A percentile compares a stretch with the other conserved stretches of the same genome.
Conservation (phyloP, 1,140 invertebrate genomes). For the Pogonus chalceus region DNA sequence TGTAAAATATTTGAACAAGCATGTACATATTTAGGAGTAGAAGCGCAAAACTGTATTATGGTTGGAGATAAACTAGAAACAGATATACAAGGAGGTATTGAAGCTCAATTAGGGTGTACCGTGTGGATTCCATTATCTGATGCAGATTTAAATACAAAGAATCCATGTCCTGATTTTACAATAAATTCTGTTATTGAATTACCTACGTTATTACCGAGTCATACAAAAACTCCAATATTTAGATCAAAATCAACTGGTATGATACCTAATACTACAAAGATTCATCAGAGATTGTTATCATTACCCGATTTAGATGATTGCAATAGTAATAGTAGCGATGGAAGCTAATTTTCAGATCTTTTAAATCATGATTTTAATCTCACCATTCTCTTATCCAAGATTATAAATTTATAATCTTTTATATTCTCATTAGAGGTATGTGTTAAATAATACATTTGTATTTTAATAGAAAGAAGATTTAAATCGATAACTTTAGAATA, state of each 20-base stretch:
- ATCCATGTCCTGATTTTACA: conserved; percentile 25
- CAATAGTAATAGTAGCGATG: conserved; percentile 31
- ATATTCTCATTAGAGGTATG: too few relatives aligned
- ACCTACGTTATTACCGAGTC: conserved; percentile 19
- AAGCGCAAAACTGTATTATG: conserved; percentile 67
- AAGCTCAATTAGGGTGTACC: conserved; percentile 62
- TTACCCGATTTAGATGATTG: conserved; percentile 25
- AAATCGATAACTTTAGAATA: too few relatives aligned
- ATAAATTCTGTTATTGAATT: conserved; percentile 26
- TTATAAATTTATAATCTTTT: too few relatives aligned
- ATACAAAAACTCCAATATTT: conserved; percentile 6
- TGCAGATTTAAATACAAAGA: conserved; percentile 5
- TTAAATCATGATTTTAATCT: too few relatives aligned
- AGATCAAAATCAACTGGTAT: conserved; percentile 5
- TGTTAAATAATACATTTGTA: too few relatives aligned
- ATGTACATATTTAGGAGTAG: conserved; percentile 59
- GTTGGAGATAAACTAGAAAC: conserved; percentile 78
- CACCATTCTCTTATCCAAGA: too few relatives aligned
- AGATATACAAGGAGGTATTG: conserved; percentile 69
- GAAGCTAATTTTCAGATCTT: conserved; percentile 15
- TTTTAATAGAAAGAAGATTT: too few relatives aligned
- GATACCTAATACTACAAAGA: conserved; percentile 12
- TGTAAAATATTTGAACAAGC: conserved; percentile 66
- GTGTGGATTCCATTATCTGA: conserved; percentile 59
- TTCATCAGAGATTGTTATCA: conserved; percentile 11